A percentile compares a stretch with the other conserved stretches of the same genome.
Conservation (phyloP, 1,140 invertebrate species). For the Sycophaga agraensis region DNA sequence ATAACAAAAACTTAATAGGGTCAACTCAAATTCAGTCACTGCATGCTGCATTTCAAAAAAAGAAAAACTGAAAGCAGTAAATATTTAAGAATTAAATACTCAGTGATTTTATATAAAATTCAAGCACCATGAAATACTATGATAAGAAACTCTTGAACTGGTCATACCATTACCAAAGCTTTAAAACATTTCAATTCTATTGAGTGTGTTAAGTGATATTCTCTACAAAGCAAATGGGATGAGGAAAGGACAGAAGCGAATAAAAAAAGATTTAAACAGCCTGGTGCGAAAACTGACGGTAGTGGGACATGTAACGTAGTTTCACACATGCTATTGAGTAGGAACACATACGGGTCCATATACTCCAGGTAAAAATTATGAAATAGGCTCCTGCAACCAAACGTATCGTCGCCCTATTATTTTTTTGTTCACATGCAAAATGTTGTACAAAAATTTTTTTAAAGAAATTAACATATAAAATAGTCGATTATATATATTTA, state of each 20-base stretch:
- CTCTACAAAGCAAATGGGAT: slow-evolving; percentile 37
- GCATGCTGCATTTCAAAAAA: slow-evolving; percentile 2
- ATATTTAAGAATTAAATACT: too few relatives aligned
- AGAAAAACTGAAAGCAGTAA: not conserved
- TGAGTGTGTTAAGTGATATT: slow-evolving; percentile 18
- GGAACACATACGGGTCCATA: slow-evolving; percentile 61
- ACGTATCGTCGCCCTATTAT: slow-evolving; percentile 53
- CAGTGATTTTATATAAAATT: too few relatives aligned
- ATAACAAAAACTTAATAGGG: not conserved
- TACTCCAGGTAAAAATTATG: slow-evolving; percentile 61
- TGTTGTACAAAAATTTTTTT: too few relatives aligned
- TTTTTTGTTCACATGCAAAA: slow-evolving; percentile 51
- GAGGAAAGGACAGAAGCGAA: slow-evolving; percentile 32
- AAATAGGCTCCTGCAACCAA: slow-evolving; percentile 60
- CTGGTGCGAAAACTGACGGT: slow-evolving; percentile 57
- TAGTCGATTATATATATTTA: too few relatives aligned
- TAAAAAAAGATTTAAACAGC: slow-evolving; percentile 53
- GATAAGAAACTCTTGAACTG: slow-evolving; percentile 30
- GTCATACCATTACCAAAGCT: slow-evolving; percentile 18
- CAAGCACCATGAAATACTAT: too few relatives aligned
- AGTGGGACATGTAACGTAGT: slow-evolving; percentile 58
- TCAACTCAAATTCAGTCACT: not conserved
- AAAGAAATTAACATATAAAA: too few relatives aligned
- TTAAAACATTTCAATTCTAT: slow-evolving; percentile 24
- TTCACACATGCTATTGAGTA: slow-evolving; percentile 60